Base-by-base conservation (phyloP, 2,888 invertebrate genomes). In the Perithous albicinctus region DNA sequence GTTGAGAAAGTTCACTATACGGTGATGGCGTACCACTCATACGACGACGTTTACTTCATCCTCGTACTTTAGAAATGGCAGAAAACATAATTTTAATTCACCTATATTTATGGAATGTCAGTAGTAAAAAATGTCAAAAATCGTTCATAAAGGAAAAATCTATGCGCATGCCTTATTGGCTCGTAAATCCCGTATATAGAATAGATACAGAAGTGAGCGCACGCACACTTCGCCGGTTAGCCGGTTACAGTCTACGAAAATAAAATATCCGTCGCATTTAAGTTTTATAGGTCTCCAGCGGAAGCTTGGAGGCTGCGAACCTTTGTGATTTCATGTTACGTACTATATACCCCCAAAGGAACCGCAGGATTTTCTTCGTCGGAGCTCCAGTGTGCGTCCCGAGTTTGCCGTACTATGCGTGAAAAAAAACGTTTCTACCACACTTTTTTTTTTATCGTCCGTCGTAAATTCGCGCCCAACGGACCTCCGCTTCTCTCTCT, bases 361-460 rank as follows among this genome's bases (percentile, higher is more conserved):
- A 18, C 66, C 66, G 10, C 66, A 48, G 48, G 26, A 48, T 48
- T 66, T 66, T 23, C 66, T 48, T 15, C 43, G 6, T 43, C 2
- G n/a, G 4, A 1, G n/a, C 41, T 20, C n/a, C n/a, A 20, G n/a
- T 35, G 43, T 43, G 46, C 46, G 32, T 48, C 10, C 66, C 7
- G n/a, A 8, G 18, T 35, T 15, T 35, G 7, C 8, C n/a, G 48
- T 48, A 18, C 32, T 29, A 15, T 12, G 18, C 66, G 66, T 29
- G 48, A 18, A 32, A 18, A 32, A 66, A 66, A 66, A 48, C 29
- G 46, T 64, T 64, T 66, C 46, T 18, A 8, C 32, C 48, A 48
- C 66, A n/a, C n/a, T n/a, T n/a, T 29, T 48, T 66, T 64, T 66
- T 66, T 66, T 66, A 66, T 66, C 66, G 48, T 29, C 32, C 18